Conservation (phyloP, 2,888 invertebrate species). For the Cephalotes varians region DNA sequence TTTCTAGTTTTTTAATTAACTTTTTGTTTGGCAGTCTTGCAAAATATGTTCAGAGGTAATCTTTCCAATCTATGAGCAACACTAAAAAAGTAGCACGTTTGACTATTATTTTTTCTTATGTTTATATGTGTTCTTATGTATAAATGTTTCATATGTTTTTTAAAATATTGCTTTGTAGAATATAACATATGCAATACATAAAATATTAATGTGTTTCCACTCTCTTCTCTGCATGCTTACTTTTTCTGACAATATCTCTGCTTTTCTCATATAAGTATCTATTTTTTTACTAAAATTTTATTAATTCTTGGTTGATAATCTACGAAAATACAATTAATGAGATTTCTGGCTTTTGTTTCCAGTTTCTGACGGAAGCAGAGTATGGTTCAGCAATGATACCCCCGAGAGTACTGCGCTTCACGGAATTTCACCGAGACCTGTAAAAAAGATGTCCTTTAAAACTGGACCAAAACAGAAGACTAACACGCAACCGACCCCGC, state of each 20-base stretch:
- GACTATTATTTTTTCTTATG: slow-evolving; percentile 41
- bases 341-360: slow-evolving; percentile 55
- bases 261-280: slow-evolving; percentile 11
- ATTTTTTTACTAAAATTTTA: slow-evolving; percentile 15
- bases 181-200: slow-evolving; percentile 13
- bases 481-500: slow-evolving; percentile 83
- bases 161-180: slow-evolving; percentile 58
- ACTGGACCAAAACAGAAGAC: slow-evolving; percentile 86
- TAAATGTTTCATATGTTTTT: slow-evolving; percentile 24
- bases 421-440: slow-evolving; percentile 90
- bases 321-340: not conserved
- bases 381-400: slow-evolving; percentile 86
- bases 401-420: slow-evolving; percentile 84
- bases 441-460: slow-evolving; percentile 90
- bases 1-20: slow-evolving; percentile 65
- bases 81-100: slow-evolving; percentile 67
- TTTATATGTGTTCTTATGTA: slow-evolving; percentile 52
- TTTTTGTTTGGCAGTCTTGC: slow-evolving; percentile 81
- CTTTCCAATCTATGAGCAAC: slow-evolving; percentile 70
- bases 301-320: not conserved
- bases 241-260: slow-evolving; percentile 25
- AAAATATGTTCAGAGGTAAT: slow-evolving; percentile 83
- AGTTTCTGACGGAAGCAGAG: slow-evolving; percentile 86
- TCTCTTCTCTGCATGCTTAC: slow-evolving; percentile 55
- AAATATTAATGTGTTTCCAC: not conserved